A percentile compares a stretch with the other conserved stretches of the same genome.
phyloP scores from a whole-genome alignment of 2,113 vertebrate species.

The Bagarius yarrelli region DNA sequence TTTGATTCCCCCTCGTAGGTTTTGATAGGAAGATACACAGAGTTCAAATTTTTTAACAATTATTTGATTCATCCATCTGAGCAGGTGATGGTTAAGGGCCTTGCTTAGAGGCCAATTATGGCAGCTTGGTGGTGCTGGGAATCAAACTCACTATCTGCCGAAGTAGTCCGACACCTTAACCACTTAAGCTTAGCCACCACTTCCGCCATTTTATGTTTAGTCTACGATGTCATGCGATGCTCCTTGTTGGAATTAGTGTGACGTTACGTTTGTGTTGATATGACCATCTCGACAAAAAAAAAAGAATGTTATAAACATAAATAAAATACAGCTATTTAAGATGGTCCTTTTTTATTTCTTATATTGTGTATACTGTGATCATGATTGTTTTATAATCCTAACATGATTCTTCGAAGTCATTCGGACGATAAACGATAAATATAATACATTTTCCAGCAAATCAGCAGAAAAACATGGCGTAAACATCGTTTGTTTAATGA shows the following conservation, averaged over 20 bases:
- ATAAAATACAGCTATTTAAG: neutral
- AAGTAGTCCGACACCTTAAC: too few relatives aligned
- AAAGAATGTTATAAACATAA: neutral
- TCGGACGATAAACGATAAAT: neutral
- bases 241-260: neutral
- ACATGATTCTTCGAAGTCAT: neutral
- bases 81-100: too few relatives aligned
- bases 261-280: neutral
- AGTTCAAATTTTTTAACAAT: neutral
- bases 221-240: too few relatives aligned
- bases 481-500: neutral
- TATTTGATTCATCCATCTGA: too few relatives aligned
- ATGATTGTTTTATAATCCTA: neutral
- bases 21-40: neutral
- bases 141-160: too few relatives aligned
- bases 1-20: too few relatives aligned
- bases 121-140: too few relatives aligned
- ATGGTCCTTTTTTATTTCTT: neutral
- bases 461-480: neutral
- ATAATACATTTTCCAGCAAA: neutral
- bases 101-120: too few relatives aligned
- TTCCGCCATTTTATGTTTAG: too few relatives aligned
- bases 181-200: too few relatives aligned
- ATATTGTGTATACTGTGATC: neutral
- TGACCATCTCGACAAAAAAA: neutral